Percentiles rank a stretch among this genome's conserved stretches.
Conservation (phyloP, 2,797 vertebrate genomes). For the Valencia hispanica region DNA sequence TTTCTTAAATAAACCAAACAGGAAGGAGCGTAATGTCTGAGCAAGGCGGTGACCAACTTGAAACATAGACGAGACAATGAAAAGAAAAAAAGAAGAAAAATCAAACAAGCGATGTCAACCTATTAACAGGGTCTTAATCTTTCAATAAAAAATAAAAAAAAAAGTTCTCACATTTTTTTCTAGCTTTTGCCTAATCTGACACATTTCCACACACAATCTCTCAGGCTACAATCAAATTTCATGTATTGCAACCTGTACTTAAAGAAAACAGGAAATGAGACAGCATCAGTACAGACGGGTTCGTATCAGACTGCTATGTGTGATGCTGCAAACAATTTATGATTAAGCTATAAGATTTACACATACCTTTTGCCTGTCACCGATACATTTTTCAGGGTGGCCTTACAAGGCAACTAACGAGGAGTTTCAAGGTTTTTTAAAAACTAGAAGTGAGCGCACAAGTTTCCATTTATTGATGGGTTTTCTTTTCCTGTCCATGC, state of each 20-base stretch:
- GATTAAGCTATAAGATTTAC: background rate
- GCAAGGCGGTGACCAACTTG: too few relatives aligned
- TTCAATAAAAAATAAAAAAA: too few relatives aligned
- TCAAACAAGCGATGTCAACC: background rate
- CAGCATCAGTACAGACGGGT: background rate
- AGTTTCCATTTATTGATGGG: background rate
- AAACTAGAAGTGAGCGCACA: background rate
- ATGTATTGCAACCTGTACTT: background rate
- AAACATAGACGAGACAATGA: background rate
- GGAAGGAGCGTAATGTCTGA: background rate
- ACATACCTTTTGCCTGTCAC: background rate
- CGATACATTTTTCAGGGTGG: background rate
- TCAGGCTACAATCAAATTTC: background rate
- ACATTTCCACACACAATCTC: background rate
- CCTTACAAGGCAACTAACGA: background rate
- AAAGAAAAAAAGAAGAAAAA: background rate
- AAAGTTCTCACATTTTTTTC: too few relatives aligned
- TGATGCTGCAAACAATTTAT: background rate
- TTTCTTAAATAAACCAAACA: background rate
- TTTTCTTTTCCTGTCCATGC: too few relatives aligned
- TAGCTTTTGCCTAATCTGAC: too few relatives aligned
- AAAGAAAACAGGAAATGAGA: background rate
- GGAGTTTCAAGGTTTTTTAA: background rate
- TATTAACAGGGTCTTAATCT: too few relatives aligned
- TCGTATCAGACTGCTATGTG: background rate